Conservation (phyloP, 1,140 invertebrate species). For the Anoplolepis gracilipes region DNA sequence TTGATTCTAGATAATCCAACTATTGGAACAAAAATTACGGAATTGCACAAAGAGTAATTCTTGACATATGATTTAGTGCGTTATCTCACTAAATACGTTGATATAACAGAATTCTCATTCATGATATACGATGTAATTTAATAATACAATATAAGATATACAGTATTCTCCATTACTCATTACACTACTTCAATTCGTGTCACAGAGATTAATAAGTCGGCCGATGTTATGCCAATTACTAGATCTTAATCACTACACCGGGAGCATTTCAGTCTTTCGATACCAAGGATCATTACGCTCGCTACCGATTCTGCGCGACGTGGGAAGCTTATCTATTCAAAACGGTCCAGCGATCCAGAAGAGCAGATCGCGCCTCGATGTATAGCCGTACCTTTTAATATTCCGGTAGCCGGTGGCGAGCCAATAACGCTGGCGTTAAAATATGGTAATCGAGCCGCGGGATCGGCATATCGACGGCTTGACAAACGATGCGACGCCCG, state of each 20-base stretch:
- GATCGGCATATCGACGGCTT: conserved; percentile 85
- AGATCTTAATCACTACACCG: neutral
- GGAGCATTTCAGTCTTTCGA: conserved; percentile 22
- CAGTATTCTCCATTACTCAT: neutral
- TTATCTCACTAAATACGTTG: neutral
- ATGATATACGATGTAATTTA: neutral
- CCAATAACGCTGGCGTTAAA: conserved; percentile 85
- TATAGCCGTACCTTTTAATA: conserved; percentile 72
- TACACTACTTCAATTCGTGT: conserved; percentile 23
- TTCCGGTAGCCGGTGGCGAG: conserved; percentile 82
- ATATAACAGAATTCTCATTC: neutral
- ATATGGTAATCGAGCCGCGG: conserved; percentile 84
- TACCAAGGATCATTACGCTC: conserved; percentile 45
- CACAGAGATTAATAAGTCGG: neutral
- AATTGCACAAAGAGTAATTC: neutral
- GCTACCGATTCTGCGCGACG: conserved; percentile 42
- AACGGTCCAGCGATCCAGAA: conserved; percentile 16
- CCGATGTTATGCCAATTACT: conserved; percentile 1
- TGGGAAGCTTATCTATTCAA: conserved; percentile 44
- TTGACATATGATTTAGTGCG: neutral
- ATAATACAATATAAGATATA: neutral
- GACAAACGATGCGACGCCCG: conserved; percentile 84
- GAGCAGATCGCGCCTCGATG: conserved; percentile 31
- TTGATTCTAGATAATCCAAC: conserved; percentile 3
- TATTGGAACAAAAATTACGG: neutral